Base-by-base conservation (phyloP, 2,888 invertebrate genomes). In the Napeogenes sylphis region DNA sequence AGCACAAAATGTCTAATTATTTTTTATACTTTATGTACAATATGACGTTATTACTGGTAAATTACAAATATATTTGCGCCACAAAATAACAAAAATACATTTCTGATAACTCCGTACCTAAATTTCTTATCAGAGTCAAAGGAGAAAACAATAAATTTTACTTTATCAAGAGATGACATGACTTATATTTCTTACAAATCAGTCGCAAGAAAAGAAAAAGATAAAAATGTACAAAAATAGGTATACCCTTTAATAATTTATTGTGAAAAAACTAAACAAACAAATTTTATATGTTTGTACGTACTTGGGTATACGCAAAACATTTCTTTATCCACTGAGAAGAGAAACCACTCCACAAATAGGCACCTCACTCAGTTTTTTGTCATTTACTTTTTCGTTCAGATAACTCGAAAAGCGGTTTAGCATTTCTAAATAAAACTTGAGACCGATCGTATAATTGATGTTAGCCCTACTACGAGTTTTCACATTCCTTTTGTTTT, bases 81-180 rank as follows among this genome's bases (percentile, higher is more conserved):
- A 51, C 12, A 30, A 51, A 51, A 51, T 5, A 42, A 57, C 73
- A 70, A 74, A 74, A 68, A 71, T 65, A 81, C 55, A 55, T 53
- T 68, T 55, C 64, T 66, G 75, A 75, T 75, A 74, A 71, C 68
- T 78, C 74, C 77, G 79, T 83, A 83, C 83, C 85, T 80, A 75
- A 81, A 76, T 79, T 82, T 74, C 71, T 71, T 81, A 81, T 77
- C 82, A 77, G 68, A 71, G 74, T 78, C 76, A 72, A 51, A 51
- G 51, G 51, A 51, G 72, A 64, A 71, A 70, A 72, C 75, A 75
- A 83, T 85, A 85, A 85, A 84, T 84, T 78, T 80, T 75, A 70
- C 72, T 63, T 74, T 84, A 85, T 85, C 83, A 76, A 67, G 64
- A 74, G 69, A 69, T 66, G 68, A 68, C 69, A 45, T 63, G 55